Evolutionary conservation across 1,140 invertebrate genomes (phyloP).

Genomic region (Pomacea maculata): DNA sequence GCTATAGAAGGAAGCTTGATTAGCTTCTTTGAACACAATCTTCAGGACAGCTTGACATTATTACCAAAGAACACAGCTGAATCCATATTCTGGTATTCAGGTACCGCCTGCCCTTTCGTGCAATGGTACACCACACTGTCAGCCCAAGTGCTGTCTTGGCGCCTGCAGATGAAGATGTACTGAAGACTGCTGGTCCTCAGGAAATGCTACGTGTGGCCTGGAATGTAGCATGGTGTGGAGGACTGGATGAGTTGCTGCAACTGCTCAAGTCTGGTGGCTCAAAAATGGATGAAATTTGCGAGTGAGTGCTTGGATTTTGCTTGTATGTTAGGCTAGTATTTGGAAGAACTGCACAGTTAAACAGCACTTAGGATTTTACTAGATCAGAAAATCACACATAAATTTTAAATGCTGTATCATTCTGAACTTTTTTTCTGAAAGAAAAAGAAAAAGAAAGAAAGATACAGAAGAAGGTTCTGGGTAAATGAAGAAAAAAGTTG

Average conservation of each 20-base stretch:
- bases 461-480: no score
- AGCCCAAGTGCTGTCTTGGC: constrained; percentile 43
- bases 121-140: constrained; percentile 45
- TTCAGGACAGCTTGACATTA: no score
- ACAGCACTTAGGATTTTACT: background rate
- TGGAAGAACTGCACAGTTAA: background rate
- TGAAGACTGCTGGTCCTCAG: constrained; percentile 38
- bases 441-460: no score
- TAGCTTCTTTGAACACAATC: no score
- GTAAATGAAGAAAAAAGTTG: no score
- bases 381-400: background rate
- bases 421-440: no score
- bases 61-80: no score
- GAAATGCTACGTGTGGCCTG: constrained; percentile 59
- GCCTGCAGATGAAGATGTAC: constrained; percentile 46
- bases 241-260: constrained; percentile 48
- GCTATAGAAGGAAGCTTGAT: no score
- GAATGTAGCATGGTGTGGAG: constrained; percentile 62
- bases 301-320: background rate
- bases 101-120: constrained; percentile 57
- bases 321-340: no score
- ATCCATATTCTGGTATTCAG: constrained; percentile 23
- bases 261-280: constrained; percentile 26
- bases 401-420: no score
- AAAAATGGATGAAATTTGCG: constrained; percentile 3